Evolutionary conservation across 2,113 vertebrate species (phyloP).

Genomic region (Corythornis vintsioides): DNA sequence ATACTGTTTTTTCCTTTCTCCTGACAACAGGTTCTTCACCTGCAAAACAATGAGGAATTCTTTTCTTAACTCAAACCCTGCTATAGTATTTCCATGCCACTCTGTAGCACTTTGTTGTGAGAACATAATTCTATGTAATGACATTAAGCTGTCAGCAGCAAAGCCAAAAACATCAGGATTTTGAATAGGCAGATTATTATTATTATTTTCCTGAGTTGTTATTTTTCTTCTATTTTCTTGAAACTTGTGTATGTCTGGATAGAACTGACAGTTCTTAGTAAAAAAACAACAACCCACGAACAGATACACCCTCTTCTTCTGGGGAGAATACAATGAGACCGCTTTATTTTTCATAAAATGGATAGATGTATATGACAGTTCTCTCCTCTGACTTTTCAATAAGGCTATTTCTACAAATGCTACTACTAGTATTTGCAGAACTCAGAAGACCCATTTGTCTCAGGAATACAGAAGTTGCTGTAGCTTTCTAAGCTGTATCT

Average conservation of each 20-base stretch:
- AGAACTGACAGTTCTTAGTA: not conserved
- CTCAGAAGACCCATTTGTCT: not conserved
- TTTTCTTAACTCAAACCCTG: not conserved
- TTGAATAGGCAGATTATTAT: not conserved
- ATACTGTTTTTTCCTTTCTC: not conserved
- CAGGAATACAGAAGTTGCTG: not conserved
- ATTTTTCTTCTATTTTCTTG: not conserved
- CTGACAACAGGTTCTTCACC: not conserved
- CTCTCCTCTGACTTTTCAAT: not conserved
- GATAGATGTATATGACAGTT: not conserved
- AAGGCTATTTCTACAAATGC: not conserved
- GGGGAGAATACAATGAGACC: not conserved
- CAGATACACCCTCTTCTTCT: not conserved
- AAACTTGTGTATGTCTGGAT: not conserved
- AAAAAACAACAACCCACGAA: not conserved
- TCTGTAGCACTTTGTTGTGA: not conserved
- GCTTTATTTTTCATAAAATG: not conserved
- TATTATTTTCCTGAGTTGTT: not conserved
- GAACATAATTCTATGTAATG: not conserved
- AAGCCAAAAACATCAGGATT: not conserved
- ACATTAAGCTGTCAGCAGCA: not conserved
- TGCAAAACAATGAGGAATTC: not conserved
- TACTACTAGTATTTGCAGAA: not conserved
- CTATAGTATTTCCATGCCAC: not conserved
- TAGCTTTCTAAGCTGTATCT: not conserved